phyloP scores from a whole-genome alignment of 2,888 invertebrate species.

The Microplitis deprimator region DNA sequence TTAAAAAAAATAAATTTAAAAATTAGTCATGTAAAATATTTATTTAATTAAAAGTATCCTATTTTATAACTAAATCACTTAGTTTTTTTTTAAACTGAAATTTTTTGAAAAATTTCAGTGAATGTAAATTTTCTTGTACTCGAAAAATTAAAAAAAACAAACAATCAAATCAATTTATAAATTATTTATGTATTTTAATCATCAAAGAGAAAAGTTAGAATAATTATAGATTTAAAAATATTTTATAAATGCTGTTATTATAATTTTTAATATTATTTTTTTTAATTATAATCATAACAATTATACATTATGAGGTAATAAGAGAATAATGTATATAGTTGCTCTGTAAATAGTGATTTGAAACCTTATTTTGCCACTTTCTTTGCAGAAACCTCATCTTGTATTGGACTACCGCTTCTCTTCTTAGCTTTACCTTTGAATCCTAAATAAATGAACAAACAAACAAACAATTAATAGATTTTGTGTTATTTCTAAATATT shows the following conservation, averaged over 20 bases:
- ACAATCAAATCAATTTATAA: conserved; percentile 59
- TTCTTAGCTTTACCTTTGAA: conserved; percentile 41
- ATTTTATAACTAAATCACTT: no score
- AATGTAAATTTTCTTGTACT: conserved; percentile 67
- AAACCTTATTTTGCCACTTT: conserved; percentile 35
- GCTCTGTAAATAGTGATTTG: background rate
- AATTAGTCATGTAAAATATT: no score
- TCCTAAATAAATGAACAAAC: conserved; percentile 43
- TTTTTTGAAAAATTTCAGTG: conserved; percentile 48
- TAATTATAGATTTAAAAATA: background rate
- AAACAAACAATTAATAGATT: conserved; percentile 24
- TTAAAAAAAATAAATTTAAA: no score
- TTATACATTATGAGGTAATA: background rate
- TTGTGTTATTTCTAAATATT: background rate
- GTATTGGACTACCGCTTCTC: conserved; percentile 46
- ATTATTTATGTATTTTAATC: conserved; percentile 40
- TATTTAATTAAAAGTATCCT: no score
- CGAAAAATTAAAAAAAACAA: conserved; percentile 52
- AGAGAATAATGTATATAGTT: conserved; percentile 6
- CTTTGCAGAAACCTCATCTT: conserved; percentile 41
- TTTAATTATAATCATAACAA: conserved; percentile 1
- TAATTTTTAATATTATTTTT: background rate
- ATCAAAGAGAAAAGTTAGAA: conserved; percentile 8
- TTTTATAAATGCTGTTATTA: background rate
- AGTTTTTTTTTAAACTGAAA: background rate